These are phyloP conservation scores for Lapara coniferarum DNA, from an alignment of 2,888 invertebrate genomes.

Conservation along the genomic window DNA sequence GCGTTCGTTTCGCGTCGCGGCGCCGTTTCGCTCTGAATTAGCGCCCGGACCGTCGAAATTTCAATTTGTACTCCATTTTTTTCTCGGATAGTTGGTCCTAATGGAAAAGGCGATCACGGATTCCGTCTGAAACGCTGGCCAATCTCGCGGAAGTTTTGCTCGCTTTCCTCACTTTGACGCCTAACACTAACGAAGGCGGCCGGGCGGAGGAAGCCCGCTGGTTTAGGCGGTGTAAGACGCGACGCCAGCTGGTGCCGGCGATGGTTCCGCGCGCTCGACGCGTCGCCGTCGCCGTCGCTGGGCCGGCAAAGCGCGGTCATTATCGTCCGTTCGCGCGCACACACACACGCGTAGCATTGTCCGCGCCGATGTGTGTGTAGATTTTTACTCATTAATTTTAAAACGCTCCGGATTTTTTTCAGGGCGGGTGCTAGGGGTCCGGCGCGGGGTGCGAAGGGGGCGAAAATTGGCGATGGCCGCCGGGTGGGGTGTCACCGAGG, in stretches of 20 bases:
- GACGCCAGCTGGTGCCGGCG: constrained; percentile 34
- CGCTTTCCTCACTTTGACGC: constrained; percentile 26
- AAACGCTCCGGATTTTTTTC: constrained; percentile 85
- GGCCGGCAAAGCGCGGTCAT: constrained; percentile 68
- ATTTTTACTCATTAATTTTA: constrained; percentile 85
- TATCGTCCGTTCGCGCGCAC: constrained; percentile 64
- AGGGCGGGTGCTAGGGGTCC: constrained; percentile 80
- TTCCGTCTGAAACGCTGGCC: constrained; percentile 45
- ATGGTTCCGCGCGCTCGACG: constrained; percentile 45
- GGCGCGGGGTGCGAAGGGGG: constrained; percentile 63
- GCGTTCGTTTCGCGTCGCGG: constrained; percentile 77
- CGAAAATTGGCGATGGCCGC: constrained; percentile 83
- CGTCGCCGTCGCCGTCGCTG: constrained; percentile 60
- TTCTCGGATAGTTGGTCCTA: constrained; percentile 73
- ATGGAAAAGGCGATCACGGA: constrained; percentile 66
- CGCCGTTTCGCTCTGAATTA: constrained; percentile 75
- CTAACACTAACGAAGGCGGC: constrained; percentile 16
- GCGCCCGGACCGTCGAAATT: constrained; percentile 75
- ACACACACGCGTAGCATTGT: constrained; percentile 72
- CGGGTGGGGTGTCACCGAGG: constrained; percentile 83
- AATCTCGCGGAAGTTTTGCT: constrained; percentile 34
- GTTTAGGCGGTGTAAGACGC: constrained; percentile 20
- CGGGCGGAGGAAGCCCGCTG: not conserved
- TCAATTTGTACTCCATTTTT: constrained; percentile 79
- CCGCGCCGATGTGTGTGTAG: constrained; percentile 79